Percentiles rank a stretch among this genome's conserved stretches.
Evolutionary conservation across 64 coral and sea anemone species (phyloP).

Genomic region (Montipora efflorescens): DNA sequence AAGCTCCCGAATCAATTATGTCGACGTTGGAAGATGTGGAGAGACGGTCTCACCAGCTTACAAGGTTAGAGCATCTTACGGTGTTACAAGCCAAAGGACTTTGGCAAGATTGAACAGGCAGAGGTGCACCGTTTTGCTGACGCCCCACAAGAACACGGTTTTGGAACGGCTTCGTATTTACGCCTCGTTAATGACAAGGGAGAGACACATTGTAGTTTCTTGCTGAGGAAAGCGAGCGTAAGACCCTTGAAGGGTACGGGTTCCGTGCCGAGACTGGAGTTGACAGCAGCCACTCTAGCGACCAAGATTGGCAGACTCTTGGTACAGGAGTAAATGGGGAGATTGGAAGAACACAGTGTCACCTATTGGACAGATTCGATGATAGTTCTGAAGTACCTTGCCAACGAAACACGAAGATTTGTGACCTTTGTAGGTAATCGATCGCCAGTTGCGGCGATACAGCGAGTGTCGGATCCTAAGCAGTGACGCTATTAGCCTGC

Average conservation of each 20-base stretch:
- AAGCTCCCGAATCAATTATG: neutral
- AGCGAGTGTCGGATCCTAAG: slow-evolving; percentile 46
- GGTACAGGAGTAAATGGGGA: slow-evolving; percentile 33
- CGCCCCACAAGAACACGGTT: slow-evolving; percentile 52
- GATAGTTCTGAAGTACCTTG: neutral
- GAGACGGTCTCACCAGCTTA: slow-evolving; percentile 8
- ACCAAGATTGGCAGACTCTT: slow-evolving; percentile 52
- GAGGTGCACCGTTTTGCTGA: slow-evolving; percentile 65
- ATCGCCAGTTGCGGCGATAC: slow-evolving; percentile 54
- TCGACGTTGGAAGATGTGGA: slow-evolving; percentile 32
- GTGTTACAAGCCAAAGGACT: slow-evolving; percentile 2
- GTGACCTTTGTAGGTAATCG: slow-evolving; percentile 68
- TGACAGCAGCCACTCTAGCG: slow-evolving; percentile 30
- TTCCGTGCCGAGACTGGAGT: slow-evolving; percentile 48
- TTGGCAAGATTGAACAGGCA: slow-evolving; percentile 6
- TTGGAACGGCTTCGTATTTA: slow-evolving; percentile 51
- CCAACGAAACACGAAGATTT: slow-evolving; percentile 67
- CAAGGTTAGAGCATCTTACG: neutral
- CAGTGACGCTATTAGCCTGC: slow-evolving; percentile 24
- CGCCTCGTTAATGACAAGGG: slow-evolving; percentile 12
- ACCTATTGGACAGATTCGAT: slow-evolving; percentile 76
- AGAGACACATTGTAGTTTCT: slow-evolving; percentile 22
- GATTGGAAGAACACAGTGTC: slow-evolving; percentile 1
- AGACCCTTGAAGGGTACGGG: slow-evolving; percentile 39
- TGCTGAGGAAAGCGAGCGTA: slow-evolving; percentile 37